phyloP scores from a whole-genome alignment of 2,113 vertebrate species.

The Aspiorhynchus laticeps region DNA sequence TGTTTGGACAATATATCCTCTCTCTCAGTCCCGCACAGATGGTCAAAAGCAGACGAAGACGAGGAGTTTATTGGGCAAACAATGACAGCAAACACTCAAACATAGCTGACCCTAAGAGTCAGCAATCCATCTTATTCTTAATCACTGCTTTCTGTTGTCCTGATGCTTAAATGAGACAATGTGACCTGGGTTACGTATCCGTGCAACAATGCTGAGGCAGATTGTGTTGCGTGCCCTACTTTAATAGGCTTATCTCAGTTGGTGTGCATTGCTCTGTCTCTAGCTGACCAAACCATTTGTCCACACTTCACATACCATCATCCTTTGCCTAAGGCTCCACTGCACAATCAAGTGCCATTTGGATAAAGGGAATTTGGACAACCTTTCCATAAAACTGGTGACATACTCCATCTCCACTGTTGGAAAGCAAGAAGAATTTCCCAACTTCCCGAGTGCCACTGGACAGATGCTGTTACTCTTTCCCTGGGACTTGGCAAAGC shows the following conservation, averaged over 20 bases:
- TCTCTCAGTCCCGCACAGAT: constrained; percentile 72
- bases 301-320: constrained; percentile 56
- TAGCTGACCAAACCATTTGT: constrained; percentile 54
- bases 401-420: constrained; percentile 56
- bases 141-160: constrained; percentile 59
- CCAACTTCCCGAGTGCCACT: constrained; percentile 59
- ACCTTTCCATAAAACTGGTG: constrained; percentile 66
- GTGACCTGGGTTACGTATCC: constrained; percentile 51
- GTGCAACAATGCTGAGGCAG: constrained; percentile 41
- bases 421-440: constrained; percentile 53
- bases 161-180: constrained; percentile 41
- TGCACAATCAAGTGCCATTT: constrained; percentile 60
- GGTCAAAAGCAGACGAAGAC: constrained; percentile 65
- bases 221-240: constrained; percentile 32
- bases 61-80: constrained; percentile 72
- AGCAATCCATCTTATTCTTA: constrained; percentile 76
- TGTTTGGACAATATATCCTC: constrained; percentile 66
- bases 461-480: constrained; percentile 72
- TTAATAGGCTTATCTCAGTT: constrained; percentile 40
- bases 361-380: constrained; percentile 73
- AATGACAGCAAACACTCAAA: constrained; percentile 79
- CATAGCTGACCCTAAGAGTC: constrained; percentile 74
- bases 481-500: constrained; percentile 69
- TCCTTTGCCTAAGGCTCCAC: constrained; percentile 49
- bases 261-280: constrained; percentile 37